Evolutionary conservation across 2,888 invertebrate genomes (phyloP).

Genomic region (Hydroisotoma schaefferi): DNA sequence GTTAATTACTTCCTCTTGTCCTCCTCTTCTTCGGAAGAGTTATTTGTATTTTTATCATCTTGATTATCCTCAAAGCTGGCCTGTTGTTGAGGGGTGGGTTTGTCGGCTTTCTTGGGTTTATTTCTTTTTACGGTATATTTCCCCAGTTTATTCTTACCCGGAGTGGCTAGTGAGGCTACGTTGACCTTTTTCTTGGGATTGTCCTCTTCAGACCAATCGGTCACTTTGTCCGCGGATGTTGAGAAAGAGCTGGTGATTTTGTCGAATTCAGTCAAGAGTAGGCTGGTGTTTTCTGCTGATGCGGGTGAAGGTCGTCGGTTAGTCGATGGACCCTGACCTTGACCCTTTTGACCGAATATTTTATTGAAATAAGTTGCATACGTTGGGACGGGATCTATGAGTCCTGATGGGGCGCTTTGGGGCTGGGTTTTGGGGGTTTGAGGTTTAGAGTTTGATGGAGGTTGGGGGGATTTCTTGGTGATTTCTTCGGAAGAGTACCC

Average conservation of each 20-base stretch:
- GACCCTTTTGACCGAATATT: conserved; percentile 8
- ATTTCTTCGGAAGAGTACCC: conserved; percentile 25
- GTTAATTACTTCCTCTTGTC: conserved; percentile 20
- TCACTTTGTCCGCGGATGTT: conserved; percentile 17
- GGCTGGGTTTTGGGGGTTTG: background rate
- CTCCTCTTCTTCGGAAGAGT: conserved; percentile 32
- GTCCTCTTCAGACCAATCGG: conserved; percentile 23
- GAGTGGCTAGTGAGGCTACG: background rate
- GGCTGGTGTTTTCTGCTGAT: conserved; percentile 9
- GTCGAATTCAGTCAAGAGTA: conserved; percentile 15
- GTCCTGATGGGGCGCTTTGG: conserved; percentile 2
- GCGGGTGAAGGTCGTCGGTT: too few relatives aligned
- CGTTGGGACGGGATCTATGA: background rate
- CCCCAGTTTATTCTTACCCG: conserved; percentile 7
- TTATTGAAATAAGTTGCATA: conserved; percentile 4
- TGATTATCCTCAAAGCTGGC: conserved; percentile 8
- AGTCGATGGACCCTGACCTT: conserved; percentile 8
- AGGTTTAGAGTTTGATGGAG: too few relatives aligned
- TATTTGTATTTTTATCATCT: conserved; percentile 11
- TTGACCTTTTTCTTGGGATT: conserved; percentile 12
- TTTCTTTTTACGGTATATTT: conserved; percentile 30
- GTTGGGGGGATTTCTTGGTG: too few relatives aligned
- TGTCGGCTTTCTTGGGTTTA: conserved; percentile 14
- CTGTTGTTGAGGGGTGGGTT: conserved; percentile 3
- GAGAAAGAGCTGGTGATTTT: conserved; percentile 17